Percentiles rank a stretch among this genome's conserved stretches.
Conservation (phyloP, 2,888 invertebrate species). For the Argyresthia albistria region DNA sequence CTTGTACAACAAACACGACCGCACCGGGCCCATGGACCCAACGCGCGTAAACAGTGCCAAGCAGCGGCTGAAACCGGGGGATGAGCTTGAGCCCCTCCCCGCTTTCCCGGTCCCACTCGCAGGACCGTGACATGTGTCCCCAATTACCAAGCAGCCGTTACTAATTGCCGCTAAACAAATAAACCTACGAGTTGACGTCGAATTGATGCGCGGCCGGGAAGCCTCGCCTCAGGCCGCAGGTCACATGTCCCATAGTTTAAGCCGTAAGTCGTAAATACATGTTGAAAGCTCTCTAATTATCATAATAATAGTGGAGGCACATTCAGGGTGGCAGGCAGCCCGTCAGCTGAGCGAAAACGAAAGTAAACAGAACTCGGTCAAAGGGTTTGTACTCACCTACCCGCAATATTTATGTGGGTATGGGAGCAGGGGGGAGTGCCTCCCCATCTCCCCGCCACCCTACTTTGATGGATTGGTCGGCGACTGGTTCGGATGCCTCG, state of each 20-base stretch:
- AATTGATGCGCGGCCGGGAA: background rate
- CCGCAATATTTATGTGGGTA: conserved; percentile 72
- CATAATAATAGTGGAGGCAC: conserved; percentile 63
- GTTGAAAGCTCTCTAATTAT: conserved; percentile 65
- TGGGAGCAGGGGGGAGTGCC: conserved; percentile 52
- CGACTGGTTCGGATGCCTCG: conserved; percentile 55
- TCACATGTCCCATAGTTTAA: background rate
- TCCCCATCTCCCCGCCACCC: conserved; percentile 55
- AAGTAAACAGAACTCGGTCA: conserved; percentile 75
- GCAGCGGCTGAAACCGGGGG: background rate
- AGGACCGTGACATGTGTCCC: too few species aligned
- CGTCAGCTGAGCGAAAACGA: conserved; percentile 74
- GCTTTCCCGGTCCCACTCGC: background rate
- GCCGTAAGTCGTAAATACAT: background rate
- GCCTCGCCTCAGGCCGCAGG: background rate
- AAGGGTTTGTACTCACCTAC: conserved; percentile 73
- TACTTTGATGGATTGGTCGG: conserved; percentile 72
- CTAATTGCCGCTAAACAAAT: too few species aligned
- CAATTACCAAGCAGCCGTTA: too few species aligned
- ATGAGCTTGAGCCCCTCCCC: background rate
- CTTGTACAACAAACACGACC: conserved; percentile 56
- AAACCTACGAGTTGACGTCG: too few species aligned
- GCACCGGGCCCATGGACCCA: conserved; percentile 22
- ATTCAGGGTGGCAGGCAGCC: conserved; percentile 47
- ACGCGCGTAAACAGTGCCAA: background rate